phyloP scores from a whole-genome alignment of 2,888 invertebrate genomes.

The Plebejus argus region DNA sequence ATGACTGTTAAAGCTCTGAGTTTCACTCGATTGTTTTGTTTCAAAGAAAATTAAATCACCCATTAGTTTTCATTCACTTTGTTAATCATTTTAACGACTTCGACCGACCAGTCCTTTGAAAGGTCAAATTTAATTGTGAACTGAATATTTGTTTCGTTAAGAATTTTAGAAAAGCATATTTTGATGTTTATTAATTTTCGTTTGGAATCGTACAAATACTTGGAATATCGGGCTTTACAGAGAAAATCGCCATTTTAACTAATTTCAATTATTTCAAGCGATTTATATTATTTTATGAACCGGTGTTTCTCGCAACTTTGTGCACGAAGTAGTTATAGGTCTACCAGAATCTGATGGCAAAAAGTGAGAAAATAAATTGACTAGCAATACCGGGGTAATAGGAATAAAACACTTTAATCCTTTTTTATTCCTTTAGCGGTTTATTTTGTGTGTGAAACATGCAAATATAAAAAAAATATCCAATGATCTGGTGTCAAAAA shows the following conservation, averaged over 20 bases:
- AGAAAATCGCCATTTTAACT: not conserved
- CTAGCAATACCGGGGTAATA: too few relatives aligned
- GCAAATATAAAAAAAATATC: too few relatives aligned
- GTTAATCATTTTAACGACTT: not conserved
- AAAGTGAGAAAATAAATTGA: too few relatives aligned
- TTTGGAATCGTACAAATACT: conserved; percentile 6
- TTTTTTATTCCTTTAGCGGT: too few relatives aligned
- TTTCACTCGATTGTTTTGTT: not conserved
- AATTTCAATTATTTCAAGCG: not conserved
- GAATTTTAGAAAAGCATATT: not conserved
- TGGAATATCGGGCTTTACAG: not conserved
- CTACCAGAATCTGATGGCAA: too few relatives aligned
- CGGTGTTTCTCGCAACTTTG: not conserved
- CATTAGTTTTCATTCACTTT: not conserved
- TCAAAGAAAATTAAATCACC: not conserved
- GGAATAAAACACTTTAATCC: too few relatives aligned
- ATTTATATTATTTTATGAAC: not conserved
- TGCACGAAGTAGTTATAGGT: not conserved
- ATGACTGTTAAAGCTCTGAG: not conserved
- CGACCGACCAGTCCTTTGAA: not conserved
- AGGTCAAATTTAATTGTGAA: not conserved
- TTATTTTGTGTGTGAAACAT: too few relatives aligned
- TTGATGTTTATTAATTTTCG: not conserved
- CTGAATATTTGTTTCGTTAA: not conserved
- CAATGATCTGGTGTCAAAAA: too few relatives aligned